Base-by-base conservation (phyloP, 1,140 invertebrate genomes). In the Ctenoplectra terminalis region DNA sequence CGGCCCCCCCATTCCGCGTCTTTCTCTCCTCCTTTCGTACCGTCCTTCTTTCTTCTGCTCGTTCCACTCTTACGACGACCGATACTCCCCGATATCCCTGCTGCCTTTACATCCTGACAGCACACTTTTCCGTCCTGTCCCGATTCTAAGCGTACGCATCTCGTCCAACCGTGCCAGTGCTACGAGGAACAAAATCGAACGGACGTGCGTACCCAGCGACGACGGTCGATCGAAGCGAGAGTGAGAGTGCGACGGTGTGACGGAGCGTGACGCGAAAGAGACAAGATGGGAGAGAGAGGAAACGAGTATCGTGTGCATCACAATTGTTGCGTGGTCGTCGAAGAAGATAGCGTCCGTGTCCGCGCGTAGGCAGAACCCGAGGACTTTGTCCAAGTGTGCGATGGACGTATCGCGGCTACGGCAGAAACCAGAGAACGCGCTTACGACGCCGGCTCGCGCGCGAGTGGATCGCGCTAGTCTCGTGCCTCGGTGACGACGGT, bases 381-480 rank as follows among this genome's bases (percentile, higher is more conserved):
- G 43, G 29, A n/a, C 66, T 31, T 69, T 15, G 46, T 31, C 66
- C 64, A 43, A 48, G 26, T 40, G 46, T 48, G n/a, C n/a, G n/a
- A n/a, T n/a, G n/a, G n/a, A n/a, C n/a, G n/a, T 2, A 13, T 56
- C 54, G 54, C n/a, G 20, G 52, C 54, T 26, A 23, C 23, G n/a
- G n/a, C 8, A 15, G 46, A 48, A 15, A 8, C 40, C 29, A 17
- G 20, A 31, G n/a, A 43, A n/a, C 52, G 54, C 66, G 76, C 37
- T 48, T 54, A 29, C 8, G 34, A 48, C 76, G 76, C 66, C 31
- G 67, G 76, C 20, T 58, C 66, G 76, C 54, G 67, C 76, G 83
- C 83, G 73, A 84, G 84, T 85, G 84, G 84, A 70, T 74, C 58
- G 58, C 54, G 82, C 37, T 58, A 29, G 70, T 52, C 69, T 75